These are phyloP conservation scores for Orestias chungarensis DNA, from an alignment of 2,797 vertebrate genomes.

Conservation along the genomic window DNA sequence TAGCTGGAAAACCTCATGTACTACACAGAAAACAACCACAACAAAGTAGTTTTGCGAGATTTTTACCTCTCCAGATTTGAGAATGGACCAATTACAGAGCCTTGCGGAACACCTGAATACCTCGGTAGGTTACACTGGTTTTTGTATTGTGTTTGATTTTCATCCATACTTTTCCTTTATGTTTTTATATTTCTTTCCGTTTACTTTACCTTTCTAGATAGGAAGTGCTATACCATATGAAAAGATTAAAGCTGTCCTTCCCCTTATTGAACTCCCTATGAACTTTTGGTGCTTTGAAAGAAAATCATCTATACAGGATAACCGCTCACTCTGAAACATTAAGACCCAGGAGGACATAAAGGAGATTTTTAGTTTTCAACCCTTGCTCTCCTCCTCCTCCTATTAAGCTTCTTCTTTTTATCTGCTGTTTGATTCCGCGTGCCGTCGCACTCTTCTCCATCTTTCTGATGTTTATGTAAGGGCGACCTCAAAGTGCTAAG, in stretches of 20 bases:
- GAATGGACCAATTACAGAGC: slow-evolving; percentile 88
- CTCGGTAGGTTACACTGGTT: slow-evolving; percentile 71
- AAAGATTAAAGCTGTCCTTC: slow-evolving; percentile 6
- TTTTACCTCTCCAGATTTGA: slow-evolving; percentile 89
- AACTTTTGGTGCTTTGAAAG: slow-evolving; percentile 29
- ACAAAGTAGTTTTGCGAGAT: slow-evolving; percentile 88
- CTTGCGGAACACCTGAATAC: slow-evolving; percentile 89
- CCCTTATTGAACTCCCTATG: slow-evolving; percentile 19
- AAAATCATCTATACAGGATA: slow-evolving; percentile 31
- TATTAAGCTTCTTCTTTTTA: slow-evolving; percentile 29
- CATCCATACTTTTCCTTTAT: slow-evolving; percentile 1
- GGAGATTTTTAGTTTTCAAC: slow-evolving; percentile 36
- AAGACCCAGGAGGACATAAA: slow-evolving; percentile 27
- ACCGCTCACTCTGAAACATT: slow-evolving; percentile 8
- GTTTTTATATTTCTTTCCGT: background rate
- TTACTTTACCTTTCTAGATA: slow-evolving; percentile 8
- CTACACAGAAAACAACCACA: slow-evolving; percentile 84
- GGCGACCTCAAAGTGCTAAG: slow-evolving; percentile 36
- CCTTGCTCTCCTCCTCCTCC: background rate
- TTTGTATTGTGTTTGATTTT: slow-evolving; percentile 16
- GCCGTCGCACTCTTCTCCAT: slow-evolving; percentile 22
- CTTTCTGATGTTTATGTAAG: slow-evolving; percentile 43
- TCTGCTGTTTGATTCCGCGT: slow-evolving; percentile 32
- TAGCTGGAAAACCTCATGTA: slow-evolving; percentile 79
- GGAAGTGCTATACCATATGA: background rate